Base-by-base conservation (phyloP, 1,140 invertebrate species). In the Pseudomyrmex flavicornis region DNA sequence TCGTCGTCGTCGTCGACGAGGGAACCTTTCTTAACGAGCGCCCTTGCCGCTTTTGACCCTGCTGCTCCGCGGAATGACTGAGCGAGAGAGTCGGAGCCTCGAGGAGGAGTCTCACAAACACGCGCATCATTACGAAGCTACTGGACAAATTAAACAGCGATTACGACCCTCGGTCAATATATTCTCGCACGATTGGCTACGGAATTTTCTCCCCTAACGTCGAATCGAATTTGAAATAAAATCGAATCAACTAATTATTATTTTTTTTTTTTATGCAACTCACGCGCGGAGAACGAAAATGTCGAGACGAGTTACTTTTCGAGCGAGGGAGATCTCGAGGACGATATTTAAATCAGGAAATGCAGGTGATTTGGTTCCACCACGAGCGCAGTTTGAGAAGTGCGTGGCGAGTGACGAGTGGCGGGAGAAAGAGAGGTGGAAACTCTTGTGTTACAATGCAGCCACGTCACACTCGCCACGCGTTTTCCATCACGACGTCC, bases 371-470 rank as follows among this genome's bases (percentile, higher is more conserved):
- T 76, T 46, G 13, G 52, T 17, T 12, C 59, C 50, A 70, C 46
- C 9, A 26, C 58, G 50, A 10, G 35, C 44, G 62, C n/a, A 77
- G 61, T 75, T 77, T 77, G 59, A 70, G 20, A 79, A 85, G 80
- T 69, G 69, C 63, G 52, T 10, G 35, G 66, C 66, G 35, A 73
- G 85, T 85, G 86, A 87, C 76, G 87, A 89, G 85, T 88, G 85
- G 15, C 15, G 58, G 4, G 9, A 26, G 3, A 62, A 15, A 35
- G 84, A 56, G 75, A 68, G 85, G 76, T 83, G 82, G 79, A 73
- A 86, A 87, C 88, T 89, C 90, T 90, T 79, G 77, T 91, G 86
- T 91, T 89, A 88, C 88, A 92, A 91, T 91, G 85, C 69, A 68
- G 76, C 86, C 68, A 80, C 84, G 84, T 88, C 87, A 82, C 85